Evolutionary conservation across 2,113 vertebrate genomes (phyloP), one percentile per base, ranked within the genome.

Genomic region (Ptilonorhynchus violaceus): DNA sequence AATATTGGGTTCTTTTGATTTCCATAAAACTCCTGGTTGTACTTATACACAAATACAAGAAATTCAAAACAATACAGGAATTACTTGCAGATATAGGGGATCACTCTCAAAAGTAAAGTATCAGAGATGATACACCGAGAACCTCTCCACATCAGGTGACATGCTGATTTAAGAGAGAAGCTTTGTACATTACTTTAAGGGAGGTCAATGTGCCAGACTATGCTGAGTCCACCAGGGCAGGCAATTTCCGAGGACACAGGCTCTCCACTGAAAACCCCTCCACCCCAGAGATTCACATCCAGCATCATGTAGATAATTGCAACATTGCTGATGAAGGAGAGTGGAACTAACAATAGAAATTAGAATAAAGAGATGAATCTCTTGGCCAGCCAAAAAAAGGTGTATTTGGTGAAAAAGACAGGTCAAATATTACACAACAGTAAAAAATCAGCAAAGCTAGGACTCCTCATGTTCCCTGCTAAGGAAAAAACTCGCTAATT

Each of bases 1-100:
- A 66, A 85, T 42, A 76, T 0, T 31, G 74, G 39, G 19, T 3
- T 63, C 59, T 72, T 73, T 49, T 13, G 37, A 85, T 87, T 84
- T 87, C 33, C 27, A 62, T 87, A 74, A 85, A 93, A 46, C 4
- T 15, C 12, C 53, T 52, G 13, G 21, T 39, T 93, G 31, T 52
- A 70, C 18, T 63, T 55, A 73, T 1, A 79, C 13, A 73, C 22
- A 64, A 70, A 85, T 25, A 58, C 41, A 79, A 62, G 10, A 55
- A 5, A 39, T 73, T 88, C 64, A 74, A 84, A 94, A 88, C 42
- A 93, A 66, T 55, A 68, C 19, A 75, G 44, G 41, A 92, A 79
- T 77, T 83, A 74, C 25, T 59, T 56, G 31, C 39, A 44, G 56
- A 86, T 47, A 55, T 4, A 88, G 16, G 4, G 11, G 77, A 53